phyloP scores from a whole-genome alignment of 1,140 invertebrate species.

The Magallana angulata region DNA sequence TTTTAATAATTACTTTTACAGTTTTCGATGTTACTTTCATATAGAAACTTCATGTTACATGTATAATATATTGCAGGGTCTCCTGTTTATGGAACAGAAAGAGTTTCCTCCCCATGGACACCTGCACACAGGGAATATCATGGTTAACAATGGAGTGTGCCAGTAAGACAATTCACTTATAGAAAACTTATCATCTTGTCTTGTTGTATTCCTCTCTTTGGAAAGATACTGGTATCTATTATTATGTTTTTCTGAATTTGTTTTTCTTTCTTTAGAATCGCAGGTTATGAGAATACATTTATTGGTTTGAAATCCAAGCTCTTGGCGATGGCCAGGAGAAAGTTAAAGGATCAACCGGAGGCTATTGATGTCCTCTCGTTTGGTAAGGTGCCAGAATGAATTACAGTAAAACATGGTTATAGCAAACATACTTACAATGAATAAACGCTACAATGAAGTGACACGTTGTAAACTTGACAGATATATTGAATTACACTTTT shows the following conservation, averaged over 20 bases:
- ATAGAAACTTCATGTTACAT: neutral
- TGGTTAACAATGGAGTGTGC: slow-evolving; percentile 91
- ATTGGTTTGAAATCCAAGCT: slow-evolving; percentile 66
- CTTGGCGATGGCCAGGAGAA: slow-evolving; percentile 64
- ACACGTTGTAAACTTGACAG: neutral
- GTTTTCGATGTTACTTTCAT: no score
- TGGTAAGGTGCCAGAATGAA: slow-evolving; percentile 22
- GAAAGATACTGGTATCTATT: no score
- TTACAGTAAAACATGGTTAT: neutral
- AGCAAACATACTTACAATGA: neutral
- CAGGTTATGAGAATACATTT: slow-evolving; percentile 68
- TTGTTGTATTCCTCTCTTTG: no score
- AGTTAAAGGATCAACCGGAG: slow-evolving; percentile 79
- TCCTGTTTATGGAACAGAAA: slow-evolving; percentile 91
- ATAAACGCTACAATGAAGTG: neutral
- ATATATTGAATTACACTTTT: no score
- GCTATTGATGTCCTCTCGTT: slow-evolving; percentile 89
- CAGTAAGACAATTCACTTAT: slow-evolving; percentile 53
- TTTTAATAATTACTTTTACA: no score
- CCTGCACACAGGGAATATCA: slow-evolving; percentile 93
- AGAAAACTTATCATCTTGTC: no score
- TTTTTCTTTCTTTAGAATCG: slow-evolving; percentile 55
- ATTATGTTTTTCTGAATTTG: no score
- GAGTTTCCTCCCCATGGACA: slow-evolving; percentile 92
- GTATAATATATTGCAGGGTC: slow-evolving; percentile 79